Base-by-base conservation (phyloP, 2,888 invertebrate species). In the Synergus japonicus region DNA sequence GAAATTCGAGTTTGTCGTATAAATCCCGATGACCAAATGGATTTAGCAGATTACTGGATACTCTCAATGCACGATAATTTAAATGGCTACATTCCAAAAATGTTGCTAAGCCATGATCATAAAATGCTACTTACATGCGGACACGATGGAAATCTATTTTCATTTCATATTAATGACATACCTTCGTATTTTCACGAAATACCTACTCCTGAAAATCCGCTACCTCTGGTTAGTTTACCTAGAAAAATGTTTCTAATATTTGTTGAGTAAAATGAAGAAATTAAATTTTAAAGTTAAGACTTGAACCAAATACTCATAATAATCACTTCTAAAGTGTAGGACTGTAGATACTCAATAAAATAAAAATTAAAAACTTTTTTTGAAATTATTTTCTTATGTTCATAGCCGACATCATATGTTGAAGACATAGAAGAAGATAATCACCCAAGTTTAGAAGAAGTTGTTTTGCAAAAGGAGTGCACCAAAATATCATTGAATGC, bases 61-160 rank as follows among this genome's bases (percentile, higher is more conserved):
- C 92, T 96, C 54, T 93, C 95, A 1, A 96, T 97, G 95, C 97
- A 97, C 88, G 96, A 97, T 89, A 94, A 94, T 66, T 93, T 94
- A 79, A 95, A 95, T 44, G 97, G 97, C 9, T 93, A 92, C 15
- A 94, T 97, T 46, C 94, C 95, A 0, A 93, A 93, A 79, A 92
- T 97, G 78, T 93, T 94, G 79, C 93, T 95, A 82, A 96, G 95
- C 87, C 92, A 92, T 78, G 95, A 96, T 90, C 93, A 93, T 85
- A 93, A 92, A 92, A 87, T 88, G 80, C 83, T 96, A 9, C 94
- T 95, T 79, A 94, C 95, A 0, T 94, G 95, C 86, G 97, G 97
- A 0, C 88, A 93, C 22, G 97, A 97, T 90, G 96, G 97, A 5
- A 97, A 97, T 88, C 93, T 97, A 76, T 97, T 97, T 89, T 94